Conservation (phyloP, 2,888 invertebrate genomes). For the Protodeltote pygarga region DNA sequence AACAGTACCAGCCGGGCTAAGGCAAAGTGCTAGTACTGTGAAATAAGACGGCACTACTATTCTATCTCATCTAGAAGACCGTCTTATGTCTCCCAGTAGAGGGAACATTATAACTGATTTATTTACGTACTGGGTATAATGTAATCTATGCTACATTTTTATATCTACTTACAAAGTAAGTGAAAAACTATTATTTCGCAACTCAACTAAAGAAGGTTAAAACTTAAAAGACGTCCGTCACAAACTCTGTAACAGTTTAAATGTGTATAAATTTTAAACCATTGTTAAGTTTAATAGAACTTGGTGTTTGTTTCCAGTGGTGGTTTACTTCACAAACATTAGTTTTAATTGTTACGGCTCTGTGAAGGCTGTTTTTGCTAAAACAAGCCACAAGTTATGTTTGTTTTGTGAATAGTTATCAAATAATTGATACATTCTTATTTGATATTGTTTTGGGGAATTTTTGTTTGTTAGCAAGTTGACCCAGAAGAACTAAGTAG, state of each 20-base stretch:
- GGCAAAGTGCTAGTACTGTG: too few relatives aligned
- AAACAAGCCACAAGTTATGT: neutral
- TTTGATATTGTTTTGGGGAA: neutral
- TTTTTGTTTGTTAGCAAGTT: too few relatives aligned
- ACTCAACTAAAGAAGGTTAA: neutral
- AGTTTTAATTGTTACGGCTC: constrained; percentile 13
- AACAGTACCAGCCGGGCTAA: too few relatives aligned
- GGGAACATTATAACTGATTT: too few relatives aligned
- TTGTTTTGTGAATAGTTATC: neutral
- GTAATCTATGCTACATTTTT: too few relatives aligned
- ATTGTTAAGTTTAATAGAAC: constrained; percentile 34
- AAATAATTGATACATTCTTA: neutral
- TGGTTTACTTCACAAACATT: constrained; percentile 27
- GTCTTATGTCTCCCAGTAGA: too few relatives aligned
- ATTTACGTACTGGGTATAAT: too few relatives aligned
- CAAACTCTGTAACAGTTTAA: constrained; percentile 3
- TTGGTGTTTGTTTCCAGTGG: constrained; percentile 20
- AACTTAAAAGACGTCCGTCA: constrained; percentile 14
- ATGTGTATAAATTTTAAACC: constrained; percentile 33
- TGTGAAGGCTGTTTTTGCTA: constrained; percentile 2
- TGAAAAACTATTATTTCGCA: neutral
- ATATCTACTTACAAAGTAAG: too few relatives aligned
- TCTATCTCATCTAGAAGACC: too few relatives aligned
- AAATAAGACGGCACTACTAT: too few relatives aligned
- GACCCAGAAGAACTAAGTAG: too few relatives aligned